Conservation (phyloP, 2,888 invertebrate species). For the Portevinia maculata region DNA sequence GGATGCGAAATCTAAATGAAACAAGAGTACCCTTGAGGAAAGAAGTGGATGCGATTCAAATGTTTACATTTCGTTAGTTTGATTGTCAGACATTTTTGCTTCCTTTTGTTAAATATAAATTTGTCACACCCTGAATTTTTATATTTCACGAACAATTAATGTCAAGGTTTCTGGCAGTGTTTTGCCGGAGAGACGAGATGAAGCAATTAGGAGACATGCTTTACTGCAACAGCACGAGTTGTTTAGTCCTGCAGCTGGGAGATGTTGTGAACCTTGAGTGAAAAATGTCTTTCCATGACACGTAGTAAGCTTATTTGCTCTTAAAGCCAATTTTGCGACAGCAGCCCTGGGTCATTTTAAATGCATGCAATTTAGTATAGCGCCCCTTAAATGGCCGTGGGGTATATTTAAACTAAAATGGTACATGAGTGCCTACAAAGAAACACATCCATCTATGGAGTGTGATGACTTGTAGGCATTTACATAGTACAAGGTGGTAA, state of each 20-base stretch:
- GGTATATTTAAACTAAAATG: constrained; percentile 37
- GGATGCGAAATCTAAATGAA: constrained; percentile 25
- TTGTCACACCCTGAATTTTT: constrained; percentile 22
- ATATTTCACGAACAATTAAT: constrained; percentile 68
- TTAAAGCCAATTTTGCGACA: constrained; percentile 55
- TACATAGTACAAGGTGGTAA: too few species aligned
- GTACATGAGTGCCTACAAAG: not conserved
- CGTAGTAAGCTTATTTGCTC: constrained; percentile 52
- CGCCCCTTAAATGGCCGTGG: constrained; percentile 7
- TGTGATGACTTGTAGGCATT: constrained; percentile 14
- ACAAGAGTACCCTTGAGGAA: constrained; percentile 30
- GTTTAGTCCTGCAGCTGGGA: constrained; percentile 20
- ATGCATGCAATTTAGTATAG: constrained; percentile 51
- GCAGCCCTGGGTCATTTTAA: constrained; percentile 25
- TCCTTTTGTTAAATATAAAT: constrained; percentile 19
- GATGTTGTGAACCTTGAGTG: constrained; percentile 39
- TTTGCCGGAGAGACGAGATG: constrained; percentile 41
- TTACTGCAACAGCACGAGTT: constrained; percentile 51
- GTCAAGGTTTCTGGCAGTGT: constrained; percentile 66
- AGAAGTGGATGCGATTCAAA: constrained; percentile 60
- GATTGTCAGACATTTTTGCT: constrained; percentile 13
- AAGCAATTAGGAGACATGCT: constrained; percentile 60
- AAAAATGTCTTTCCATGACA: constrained; percentile 23
- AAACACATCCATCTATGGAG: too few species aligned
- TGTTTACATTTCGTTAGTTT: constrained; percentile 68